Evolutionary conservation across 2,797 vertebrate species (phyloP).

Genomic region (Periparus ater): DNA sequence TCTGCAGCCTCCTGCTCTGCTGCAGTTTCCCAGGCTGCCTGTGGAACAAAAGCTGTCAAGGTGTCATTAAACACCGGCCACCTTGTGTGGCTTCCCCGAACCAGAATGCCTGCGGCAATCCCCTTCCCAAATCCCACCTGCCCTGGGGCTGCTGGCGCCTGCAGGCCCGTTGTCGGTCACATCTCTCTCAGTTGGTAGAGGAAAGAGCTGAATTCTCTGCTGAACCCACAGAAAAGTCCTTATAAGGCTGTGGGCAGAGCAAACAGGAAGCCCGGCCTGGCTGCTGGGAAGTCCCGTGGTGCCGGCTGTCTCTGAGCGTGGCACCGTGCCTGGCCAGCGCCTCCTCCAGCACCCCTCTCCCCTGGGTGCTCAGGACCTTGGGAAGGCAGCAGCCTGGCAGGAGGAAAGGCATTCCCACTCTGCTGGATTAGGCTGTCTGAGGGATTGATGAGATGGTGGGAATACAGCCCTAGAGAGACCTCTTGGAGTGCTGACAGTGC

Average conservation of each 20-base stretch:
- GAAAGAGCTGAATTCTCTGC: background rate
- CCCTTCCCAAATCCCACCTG: background rate
- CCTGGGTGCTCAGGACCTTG: background rate
- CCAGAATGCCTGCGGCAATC: background rate
- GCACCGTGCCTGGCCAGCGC: rapidly evolving
- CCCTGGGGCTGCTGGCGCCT: background rate
- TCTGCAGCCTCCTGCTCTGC: background rate
- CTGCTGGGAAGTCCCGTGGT: background rate
- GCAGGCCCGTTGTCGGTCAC: background rate
- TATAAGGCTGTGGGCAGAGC: conserved; percentile 29
- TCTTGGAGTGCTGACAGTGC: background rate
- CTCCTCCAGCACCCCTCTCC: background rate
- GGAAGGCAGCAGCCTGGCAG: background rate
- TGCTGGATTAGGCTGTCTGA: background rate
- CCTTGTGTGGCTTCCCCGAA: rapidly evolving
- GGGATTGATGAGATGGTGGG: background rate
- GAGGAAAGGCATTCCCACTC: background rate
- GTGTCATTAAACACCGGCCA: background rate
- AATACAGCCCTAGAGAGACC: background rate
- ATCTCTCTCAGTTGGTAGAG: background rate
- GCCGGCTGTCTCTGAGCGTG: background rate
- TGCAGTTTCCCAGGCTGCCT: background rate
- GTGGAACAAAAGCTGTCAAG: background rate
- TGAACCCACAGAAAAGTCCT: background rate
- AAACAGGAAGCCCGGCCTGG: conserved; percentile 10